Evolutionary conservation across 2,888 invertebrate species (phyloP).

Genomic region (Sinodicranocentrus sp.): DNA sequence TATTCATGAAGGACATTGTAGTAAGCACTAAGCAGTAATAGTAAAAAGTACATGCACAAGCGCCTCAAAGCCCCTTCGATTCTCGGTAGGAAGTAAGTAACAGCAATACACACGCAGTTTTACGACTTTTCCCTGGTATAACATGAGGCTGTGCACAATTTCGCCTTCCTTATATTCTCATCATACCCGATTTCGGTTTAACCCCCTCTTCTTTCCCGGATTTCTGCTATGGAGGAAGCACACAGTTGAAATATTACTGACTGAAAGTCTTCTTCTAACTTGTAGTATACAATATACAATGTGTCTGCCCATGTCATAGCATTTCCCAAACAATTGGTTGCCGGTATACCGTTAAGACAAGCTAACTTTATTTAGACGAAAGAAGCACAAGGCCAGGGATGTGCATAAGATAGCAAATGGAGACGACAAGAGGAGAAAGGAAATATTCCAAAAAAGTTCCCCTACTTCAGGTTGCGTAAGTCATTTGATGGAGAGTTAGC

Average conservation of each 20-base stretch:
- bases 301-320: constrained; percentile 29
- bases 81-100: constrained; percentile 13
- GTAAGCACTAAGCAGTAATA: constrained; percentile 17
- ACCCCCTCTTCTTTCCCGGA: not conserved
- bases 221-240: constrained; percentile 16
- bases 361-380: constrained; percentile 14
- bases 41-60: constrained; percentile 71
- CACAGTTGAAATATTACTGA: constrained; percentile 32
- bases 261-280: too few relatives aligned
- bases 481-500: not conserved
- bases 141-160: too few relatives aligned
- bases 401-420: constrained; percentile 14
- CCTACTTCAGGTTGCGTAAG: constrained; percentile 25
- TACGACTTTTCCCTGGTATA: not conserved
- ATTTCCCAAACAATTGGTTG: constrained; percentile 24
- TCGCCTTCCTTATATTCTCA: constrained; percentile 42
- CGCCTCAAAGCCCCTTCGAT: constrained; percentile 68
- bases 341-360: constrained; percentile 4
- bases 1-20: constrained; percentile 23
- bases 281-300: not conserved
- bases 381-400: not conserved
- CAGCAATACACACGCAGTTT: constrained; percentile 9
- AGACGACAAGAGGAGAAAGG: constrained; percentile 34
- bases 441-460: constrained; percentile 7
- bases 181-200: constrained; percentile 1